Conservation (phyloP, 2,888 invertebrate genomes). For the Psylliodes chrysocephalus region DNA sequence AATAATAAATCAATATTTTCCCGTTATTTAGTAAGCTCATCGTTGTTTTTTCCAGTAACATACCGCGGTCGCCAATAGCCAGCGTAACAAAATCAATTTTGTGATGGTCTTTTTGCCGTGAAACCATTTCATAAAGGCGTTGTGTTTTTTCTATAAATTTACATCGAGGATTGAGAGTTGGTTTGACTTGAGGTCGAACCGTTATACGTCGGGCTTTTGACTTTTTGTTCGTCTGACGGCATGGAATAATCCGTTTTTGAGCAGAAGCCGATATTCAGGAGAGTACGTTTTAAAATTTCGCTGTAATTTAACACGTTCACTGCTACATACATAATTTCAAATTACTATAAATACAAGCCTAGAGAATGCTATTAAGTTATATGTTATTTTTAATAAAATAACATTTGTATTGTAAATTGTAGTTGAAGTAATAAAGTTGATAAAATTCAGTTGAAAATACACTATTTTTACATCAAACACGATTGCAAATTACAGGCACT, state of each 20-base stretch:
- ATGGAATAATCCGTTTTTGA: neutral
- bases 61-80: conserved; percentile 4
- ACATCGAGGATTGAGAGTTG: conserved; percentile 8
- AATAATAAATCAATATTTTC: conserved; percentile 15
- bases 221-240: neutral
- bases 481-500: too few species aligned
- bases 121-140: conserved; percentile 26
- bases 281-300: too few species aligned
- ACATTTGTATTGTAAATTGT: too few species aligned
- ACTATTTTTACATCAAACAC: too few species aligned
- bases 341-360: too few species aligned
- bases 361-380: too few species aligned
- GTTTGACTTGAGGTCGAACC: conserved; percentile 5
- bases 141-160: conserved; percentile 18
- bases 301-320: too few species aligned
- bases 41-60: neutral
- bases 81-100: conserved; percentile 17
- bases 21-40: conserved; percentile 19
- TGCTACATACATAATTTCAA: too few species aligned
- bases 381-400: too few species aligned
- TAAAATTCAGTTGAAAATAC: too few species aligned
- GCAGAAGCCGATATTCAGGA: neutral
- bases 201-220: neutral
- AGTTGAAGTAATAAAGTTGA: too few species aligned
- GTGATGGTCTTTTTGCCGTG: conserved; percentile 18